Evolutionary conservation across 2,888 invertebrate genomes (phyloP).

Genomic region (Priocnemis perturbator): DNA sequence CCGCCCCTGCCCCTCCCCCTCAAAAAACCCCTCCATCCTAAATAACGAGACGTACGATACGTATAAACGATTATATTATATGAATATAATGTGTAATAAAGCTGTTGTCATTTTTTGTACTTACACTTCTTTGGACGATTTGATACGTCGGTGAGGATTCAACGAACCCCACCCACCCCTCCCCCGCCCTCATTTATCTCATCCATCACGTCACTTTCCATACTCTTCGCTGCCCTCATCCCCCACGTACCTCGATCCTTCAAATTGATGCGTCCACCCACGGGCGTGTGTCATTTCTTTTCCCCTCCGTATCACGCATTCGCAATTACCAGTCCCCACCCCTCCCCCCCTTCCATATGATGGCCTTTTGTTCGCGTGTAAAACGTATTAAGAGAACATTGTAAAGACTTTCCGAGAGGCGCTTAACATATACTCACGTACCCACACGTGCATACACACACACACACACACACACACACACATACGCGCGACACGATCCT

Average conservation of each 20-base stretch:
- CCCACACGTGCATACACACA: neutral
- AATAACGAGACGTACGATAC: slow-evolving; percentile 48
- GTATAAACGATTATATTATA: slow-evolving; percentile 58
- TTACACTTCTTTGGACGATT: slow-evolving; percentile 63
- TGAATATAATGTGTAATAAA: slow-evolving; percentile 61
- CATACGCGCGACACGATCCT: neutral
- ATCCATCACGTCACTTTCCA: neutral
- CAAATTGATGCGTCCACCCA: neutral
- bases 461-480: neutral
- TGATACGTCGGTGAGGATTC: slow-evolving; percentile 44
- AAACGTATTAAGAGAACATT: slow-evolving; percentile 51
- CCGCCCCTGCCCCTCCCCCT: neutral
- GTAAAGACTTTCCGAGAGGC: slow-evolving; percentile 59
- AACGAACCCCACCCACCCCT: slow-evolving; percentile 10
- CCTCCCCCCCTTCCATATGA: slow-evolving; percentile 10
- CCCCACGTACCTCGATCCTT: neutral
- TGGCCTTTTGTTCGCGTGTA: slow-evolving; percentile 38
- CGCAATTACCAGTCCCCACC: neutral
- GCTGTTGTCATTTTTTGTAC: slow-evolving; percentile 70
- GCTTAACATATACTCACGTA: slow-evolving; percentile 1
- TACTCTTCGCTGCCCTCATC: neutral
- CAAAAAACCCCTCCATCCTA: slow-evolving; percentile 7
- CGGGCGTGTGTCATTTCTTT: neutral
- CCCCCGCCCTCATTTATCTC: neutral
- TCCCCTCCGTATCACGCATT: neutral